Evolutionary conservation across 2,113 vertebrate genomes (phyloP).

Genomic region (Copsychus sechellarum): DNA sequence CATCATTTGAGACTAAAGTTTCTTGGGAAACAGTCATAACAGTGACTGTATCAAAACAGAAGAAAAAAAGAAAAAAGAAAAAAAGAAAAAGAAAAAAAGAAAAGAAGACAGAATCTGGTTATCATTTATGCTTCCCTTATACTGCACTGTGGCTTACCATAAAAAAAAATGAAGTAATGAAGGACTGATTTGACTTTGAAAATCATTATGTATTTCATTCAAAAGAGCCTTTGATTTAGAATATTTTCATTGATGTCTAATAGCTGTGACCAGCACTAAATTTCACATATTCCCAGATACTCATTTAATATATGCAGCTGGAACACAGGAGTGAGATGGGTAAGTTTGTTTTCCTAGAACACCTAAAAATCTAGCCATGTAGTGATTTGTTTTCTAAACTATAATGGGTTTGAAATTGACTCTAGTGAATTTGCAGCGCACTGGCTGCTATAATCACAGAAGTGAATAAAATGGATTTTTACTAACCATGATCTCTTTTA

Average conservation of each 20-base stretch:
- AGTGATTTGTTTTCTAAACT: slow-evolving; percentile 61
- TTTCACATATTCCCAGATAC: slow-evolving; percentile 52
- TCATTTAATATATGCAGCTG: slow-evolving; percentile 62
- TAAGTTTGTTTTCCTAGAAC: slow-evolving; percentile 47
- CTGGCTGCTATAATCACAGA: slow-evolving; percentile 45
- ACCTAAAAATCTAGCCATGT: slow-evolving; percentile 32
- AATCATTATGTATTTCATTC: slow-evolving; percentile 30
- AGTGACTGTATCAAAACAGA: not conserved
- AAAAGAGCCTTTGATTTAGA: not conserved
- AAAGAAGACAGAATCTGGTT: not conserved
- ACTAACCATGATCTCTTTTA: slow-evolving; percentile 48
- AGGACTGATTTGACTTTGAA: slow-evolving; percentile 29
- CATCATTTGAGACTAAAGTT: not conserved
- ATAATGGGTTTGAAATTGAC: slow-evolving; percentile 36
- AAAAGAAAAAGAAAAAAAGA: no score
- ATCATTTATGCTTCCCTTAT: not conserved
- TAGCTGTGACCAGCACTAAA: slow-evolving; percentile 31
- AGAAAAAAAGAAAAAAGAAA: no score
- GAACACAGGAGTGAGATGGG: slow-evolving; percentile 19
- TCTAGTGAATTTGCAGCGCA: slow-evolving; percentile 50
- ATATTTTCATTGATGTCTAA: slow-evolving; percentile 39
- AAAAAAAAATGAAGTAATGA: not conserved
- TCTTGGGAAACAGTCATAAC: not conserved
- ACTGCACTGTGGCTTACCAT: not conserved
- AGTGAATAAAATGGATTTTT: slow-evolving; percentile 48